phyloP scores from a whole-genome alignment of 2,888 invertebrate species.

The Iphiclides podalirius region DNA sequence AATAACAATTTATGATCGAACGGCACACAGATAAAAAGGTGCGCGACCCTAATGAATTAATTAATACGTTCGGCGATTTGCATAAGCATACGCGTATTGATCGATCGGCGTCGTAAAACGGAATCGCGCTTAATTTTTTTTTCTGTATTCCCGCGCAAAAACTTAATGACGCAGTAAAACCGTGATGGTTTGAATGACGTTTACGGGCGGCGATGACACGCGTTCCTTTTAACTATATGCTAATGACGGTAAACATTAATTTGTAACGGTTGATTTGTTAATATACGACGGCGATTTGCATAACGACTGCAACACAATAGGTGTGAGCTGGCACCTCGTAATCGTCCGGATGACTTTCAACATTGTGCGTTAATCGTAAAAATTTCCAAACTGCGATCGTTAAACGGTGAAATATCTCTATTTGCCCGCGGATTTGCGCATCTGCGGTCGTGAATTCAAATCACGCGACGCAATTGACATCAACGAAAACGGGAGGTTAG shows the following conservation, averaged over 20 bases:
- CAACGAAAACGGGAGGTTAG: slow-evolving; percentile 25
- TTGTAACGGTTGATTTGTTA: slow-evolving; percentile 79
- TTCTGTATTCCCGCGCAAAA: slow-evolving; percentile 35
- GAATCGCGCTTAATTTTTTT: slow-evolving; percentile 37
- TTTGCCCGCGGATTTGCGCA: slow-evolving; percentile 42
- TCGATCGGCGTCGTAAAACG: slow-evolving; percentile 70
- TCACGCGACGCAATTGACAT: slow-evolving; percentile 29
- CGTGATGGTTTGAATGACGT: slow-evolving; percentile 45
- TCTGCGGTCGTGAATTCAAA: slow-evolving; percentile 56
- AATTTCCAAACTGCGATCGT: slow-evolving; percentile 46
- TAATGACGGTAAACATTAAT: slow-evolving; percentile 75
- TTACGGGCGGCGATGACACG: slow-evolving; percentile 57
- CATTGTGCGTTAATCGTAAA: slow-evolving; percentile 53
- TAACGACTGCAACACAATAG: slow-evolving; percentile 55
- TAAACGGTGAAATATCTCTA: slow-evolving; percentile 52
- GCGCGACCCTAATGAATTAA: slow-evolving; percentile 62
- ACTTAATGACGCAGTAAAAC: slow-evolving; percentile 56
- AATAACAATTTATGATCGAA: slow-evolving; percentile 59
- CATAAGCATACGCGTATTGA: slow-evolving; percentile 60
- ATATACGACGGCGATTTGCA: slow-evolving; percentile 62
- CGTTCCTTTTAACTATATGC: slow-evolving; percentile 68
- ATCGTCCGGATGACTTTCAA: slow-evolving; percentile 60
- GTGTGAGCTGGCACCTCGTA: slow-evolving; percentile 43
- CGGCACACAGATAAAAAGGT: slow-evolving; percentile 29
- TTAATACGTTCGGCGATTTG: slow-evolving; percentile 51